Conservation (phyloP, 1,140 invertebrate genomes). For the Cyphomyrmex costatus region DNA sequence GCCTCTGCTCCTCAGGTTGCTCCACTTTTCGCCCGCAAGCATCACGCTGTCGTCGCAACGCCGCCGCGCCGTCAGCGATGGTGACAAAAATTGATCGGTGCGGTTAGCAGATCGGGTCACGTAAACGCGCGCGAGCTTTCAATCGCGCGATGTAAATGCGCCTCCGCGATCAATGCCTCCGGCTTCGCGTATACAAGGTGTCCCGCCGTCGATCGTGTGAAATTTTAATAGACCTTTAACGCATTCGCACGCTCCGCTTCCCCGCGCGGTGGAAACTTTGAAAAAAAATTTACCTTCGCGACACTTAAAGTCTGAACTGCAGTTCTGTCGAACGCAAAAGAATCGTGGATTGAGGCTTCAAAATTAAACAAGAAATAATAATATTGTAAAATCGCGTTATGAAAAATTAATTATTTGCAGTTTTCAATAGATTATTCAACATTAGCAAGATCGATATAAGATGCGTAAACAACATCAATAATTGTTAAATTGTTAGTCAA, state of each 20-base stretch:
- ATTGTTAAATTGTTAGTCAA: too few relatives aligned
- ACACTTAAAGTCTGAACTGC: not conserved
- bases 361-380: not conserved
- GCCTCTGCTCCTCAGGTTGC: conserved; percentile 39
- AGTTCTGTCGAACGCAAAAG: not conserved
- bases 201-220: not conserved
- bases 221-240: conserved; percentile 29
- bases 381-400: too few relatives aligned
- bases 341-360: not conserved
- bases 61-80: not conserved
- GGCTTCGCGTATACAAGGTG: conserved; percentile 31
- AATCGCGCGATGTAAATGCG: conserved; percentile 32
- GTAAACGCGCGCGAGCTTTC: conserved; percentile 60
- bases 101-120: conserved; percentile 66
- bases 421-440: too few relatives aligned
- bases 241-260: not conserved
- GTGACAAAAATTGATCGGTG: conserved; percentile 68
- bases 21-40: conserved; percentile 45
- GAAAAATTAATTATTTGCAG: too few relatives aligned
- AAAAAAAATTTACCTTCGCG: not conserved
- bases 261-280: not conserved
- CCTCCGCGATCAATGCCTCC: conserved; percentile 6
- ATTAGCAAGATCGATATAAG: too few relatives aligned
- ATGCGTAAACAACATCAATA: too few relatives aligned
- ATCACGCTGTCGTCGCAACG: not conserved